Evolutionary conservation across 1,140 invertebrate genomes (phyloP).

Genomic region (Pseudomyrmex cubaensis): DNA sequence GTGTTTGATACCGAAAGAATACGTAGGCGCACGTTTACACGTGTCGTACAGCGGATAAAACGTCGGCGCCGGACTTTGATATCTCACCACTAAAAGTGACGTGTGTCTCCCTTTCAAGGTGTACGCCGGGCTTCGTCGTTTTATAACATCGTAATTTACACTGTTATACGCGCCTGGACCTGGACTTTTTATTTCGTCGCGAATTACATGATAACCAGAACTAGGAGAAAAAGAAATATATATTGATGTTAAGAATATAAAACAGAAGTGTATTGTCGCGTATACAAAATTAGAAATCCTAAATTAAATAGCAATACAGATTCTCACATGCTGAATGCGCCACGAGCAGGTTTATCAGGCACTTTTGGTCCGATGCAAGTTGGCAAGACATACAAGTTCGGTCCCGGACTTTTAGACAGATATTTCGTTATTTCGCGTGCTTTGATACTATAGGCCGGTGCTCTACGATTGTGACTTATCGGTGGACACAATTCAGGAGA

Average conservation of each 20-base stretch:
- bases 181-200: constrained; percentile 65
- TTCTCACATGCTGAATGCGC: constrained; percentile 80
- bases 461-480: constrained; percentile 76
- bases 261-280: background rate
- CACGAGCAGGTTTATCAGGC: constrained; percentile 79
- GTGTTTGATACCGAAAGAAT: constrained; percentile 80
- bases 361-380: constrained; percentile 81
- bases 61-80: constrained; percentile 75
- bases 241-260: background rate
- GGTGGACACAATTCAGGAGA: constrained; percentile 77
- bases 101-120: constrained; percentile 70
- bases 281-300: constrained; percentile 56
- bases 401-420: constrained; percentile 75
- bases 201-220: constrained; percentile 28
- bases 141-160: constrained; percentile 70
- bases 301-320: background rate
- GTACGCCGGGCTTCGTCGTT: constrained; percentile 77
- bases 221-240: constrained; percentile 32
- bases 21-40: constrained; percentile 74
- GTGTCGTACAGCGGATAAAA: constrained; percentile 73
- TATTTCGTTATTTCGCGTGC: constrained; percentile 58
- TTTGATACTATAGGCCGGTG: constrained; percentile 77
- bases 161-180: constrained; percentile 79
- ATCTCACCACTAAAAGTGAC: background rate
- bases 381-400: constrained; percentile 78